A percentile compares a stretch with the other conserved stretches of the same genome.
Conservation (phyloP, 2,113 vertebrate genomes). For the Nicator chloris region DNA sequence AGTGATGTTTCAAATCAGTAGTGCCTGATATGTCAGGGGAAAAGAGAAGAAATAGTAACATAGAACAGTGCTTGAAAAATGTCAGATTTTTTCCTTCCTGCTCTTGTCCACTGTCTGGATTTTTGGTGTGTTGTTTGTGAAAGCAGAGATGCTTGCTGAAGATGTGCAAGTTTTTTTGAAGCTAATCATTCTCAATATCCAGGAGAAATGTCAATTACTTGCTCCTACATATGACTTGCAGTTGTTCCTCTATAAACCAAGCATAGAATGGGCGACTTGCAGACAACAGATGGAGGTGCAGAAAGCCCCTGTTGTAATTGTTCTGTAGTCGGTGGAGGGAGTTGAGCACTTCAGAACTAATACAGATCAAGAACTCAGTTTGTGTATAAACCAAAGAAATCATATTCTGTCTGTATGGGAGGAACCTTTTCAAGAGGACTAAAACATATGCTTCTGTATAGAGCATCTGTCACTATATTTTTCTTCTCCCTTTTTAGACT, state of each 20-base stretch:
- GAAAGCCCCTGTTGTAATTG: neutral
- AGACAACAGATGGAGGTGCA: neutral
- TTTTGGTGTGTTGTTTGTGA: neutral
- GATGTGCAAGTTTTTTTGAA: neutral
- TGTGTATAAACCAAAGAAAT: neutral
- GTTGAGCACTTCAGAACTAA: neutral
- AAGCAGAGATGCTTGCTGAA: neutral
- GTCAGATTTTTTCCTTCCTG: neutral
- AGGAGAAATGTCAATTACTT: neutral
- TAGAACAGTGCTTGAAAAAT: neutral
- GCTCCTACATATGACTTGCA: neutral
- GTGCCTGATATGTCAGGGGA: neutral
- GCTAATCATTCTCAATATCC: neutral
- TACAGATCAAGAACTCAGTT: neutral
- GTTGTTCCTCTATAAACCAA: neutral
- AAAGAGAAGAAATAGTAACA: neutral
- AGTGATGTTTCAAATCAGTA: neutral
- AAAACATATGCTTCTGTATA: conserved; percentile 9
- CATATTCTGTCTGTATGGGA: neutral
- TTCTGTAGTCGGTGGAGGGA: neutral
- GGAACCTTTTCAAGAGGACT: neutral
- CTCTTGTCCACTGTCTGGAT: neutral
- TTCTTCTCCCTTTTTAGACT: neutral
- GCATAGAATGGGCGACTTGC: neutral
- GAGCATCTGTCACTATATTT: conserved; percentile 10